Evolutionary conservation across 2,797 vertebrate species (phyloP).

Genomic region (Prunella strophiata): DNA sequence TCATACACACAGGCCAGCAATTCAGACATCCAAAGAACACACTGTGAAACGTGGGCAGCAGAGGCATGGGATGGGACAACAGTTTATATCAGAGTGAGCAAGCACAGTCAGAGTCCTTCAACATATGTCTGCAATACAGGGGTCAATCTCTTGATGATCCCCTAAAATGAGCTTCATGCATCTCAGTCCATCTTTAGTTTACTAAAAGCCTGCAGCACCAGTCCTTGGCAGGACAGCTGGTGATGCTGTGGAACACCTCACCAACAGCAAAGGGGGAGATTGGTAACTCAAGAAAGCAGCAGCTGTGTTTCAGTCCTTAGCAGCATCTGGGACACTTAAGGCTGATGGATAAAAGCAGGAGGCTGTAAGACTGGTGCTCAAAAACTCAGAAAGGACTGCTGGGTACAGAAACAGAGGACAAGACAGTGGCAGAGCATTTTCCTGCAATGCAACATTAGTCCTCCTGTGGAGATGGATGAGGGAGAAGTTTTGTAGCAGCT

Average conservation of each 20-base stretch:
- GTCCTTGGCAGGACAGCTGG: not conserved
- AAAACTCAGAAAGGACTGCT: not conserved
- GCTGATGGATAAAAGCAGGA: not conserved
- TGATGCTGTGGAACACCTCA: not conserved
- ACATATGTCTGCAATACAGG: not conserved
- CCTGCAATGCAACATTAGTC: not conserved
- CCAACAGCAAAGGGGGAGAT: not conserved
- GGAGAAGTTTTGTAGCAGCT: not conserved
- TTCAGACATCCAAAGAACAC: not conserved
- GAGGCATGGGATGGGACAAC: not conserved
- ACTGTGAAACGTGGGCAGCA: fast-evolving
- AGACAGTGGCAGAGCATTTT: not conserved
- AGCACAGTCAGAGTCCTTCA: not conserved
- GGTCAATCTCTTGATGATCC: not conserved
- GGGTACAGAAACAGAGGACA: not conserved
- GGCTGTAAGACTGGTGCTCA: not conserved
- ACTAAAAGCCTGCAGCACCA: not conserved
- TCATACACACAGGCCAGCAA: not conserved
- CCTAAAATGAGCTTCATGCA: not conserved
- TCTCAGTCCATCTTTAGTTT: not conserved
- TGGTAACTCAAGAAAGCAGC: not conserved
- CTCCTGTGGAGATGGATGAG: not conserved
- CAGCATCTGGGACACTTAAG: not conserved
- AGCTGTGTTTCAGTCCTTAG: not conserved
- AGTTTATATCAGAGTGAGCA: fast-evolving